phyloP scores from a whole-genome alignment of 2,113 vertebrate species.

The Emberiza fucata region DNA sequence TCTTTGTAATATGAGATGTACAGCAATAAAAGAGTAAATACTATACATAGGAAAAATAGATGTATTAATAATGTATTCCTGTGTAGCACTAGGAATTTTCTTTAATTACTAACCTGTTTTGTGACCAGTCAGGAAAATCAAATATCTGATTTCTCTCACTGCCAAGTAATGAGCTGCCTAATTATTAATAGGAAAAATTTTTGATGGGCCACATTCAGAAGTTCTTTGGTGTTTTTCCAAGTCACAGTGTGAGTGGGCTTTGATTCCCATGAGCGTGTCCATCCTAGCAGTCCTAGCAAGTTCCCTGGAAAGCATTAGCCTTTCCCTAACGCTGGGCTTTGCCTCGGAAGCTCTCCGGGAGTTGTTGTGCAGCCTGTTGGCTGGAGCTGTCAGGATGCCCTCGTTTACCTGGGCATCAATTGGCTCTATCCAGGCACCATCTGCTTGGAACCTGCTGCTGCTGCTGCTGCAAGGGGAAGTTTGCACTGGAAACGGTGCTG shows the following conservation, averaged over 20 bases:
- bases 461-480: background rate
- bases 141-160: background rate
- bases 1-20: background rate
- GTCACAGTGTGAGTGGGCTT: background rate
- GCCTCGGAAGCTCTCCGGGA: background rate
- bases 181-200: background rate
- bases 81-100: background rate
- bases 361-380: background rate
- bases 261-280: background rate
- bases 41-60: background rate
- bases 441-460: slow-evolving; percentile 35
- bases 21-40: background rate
- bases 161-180: background rate
- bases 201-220: background rate
- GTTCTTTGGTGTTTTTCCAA: background rate
- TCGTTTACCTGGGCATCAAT: background rate
- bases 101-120: background rate
- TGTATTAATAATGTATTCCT: background rate
- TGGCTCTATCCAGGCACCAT: slow-evolving; percentile 41
- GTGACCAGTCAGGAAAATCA: background rate
- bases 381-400: background rate
- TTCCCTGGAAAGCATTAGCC: background rate
- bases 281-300: background rate
- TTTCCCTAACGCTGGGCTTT: background rate
- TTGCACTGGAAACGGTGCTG: background rate